Percentiles rank a stretch among this genome's conserved stretches.
Evolutionary conservation across 2,113 vertebrate species (phyloP).

Genomic region (Corythoichthys intestinalis): DNA sequence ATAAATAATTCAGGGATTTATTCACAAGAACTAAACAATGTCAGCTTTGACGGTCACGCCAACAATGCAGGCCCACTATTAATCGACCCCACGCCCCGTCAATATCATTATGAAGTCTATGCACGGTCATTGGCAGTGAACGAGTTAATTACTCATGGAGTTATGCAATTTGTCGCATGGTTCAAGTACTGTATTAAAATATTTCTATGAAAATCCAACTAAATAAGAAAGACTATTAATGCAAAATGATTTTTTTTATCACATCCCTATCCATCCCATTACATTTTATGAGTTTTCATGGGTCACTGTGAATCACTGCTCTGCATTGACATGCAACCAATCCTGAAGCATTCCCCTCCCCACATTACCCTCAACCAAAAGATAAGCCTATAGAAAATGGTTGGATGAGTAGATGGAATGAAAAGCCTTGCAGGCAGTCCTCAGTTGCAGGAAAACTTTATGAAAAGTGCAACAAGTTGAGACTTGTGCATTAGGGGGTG

Average conservation of each 20-base stretch:
- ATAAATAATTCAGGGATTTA: too few species aligned
- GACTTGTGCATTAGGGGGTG: conserved; percentile 4
- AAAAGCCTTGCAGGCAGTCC: conserved; percentile 1
- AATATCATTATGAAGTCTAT: too few species aligned
- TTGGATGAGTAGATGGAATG: background rate
- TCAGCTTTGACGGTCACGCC: too few species aligned
- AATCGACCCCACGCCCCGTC: too few species aligned
- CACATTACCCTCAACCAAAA: background rate
- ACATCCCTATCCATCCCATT: too few species aligned
- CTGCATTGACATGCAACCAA: background rate
- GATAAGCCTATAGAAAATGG: background rate
- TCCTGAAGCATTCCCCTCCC: background rate
- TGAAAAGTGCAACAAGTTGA: conserved; percentile 46
- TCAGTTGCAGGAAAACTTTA: conserved; percentile 22
- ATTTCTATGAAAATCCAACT: background rate
- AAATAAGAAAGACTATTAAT: too few species aligned
- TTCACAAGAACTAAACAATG: too few species aligned
- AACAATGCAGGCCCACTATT: too few species aligned
- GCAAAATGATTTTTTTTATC: too few species aligned
- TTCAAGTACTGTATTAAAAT: background rate
- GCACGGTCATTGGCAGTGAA: too few species aligned
- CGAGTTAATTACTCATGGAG: background rate
- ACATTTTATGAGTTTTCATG: too few species aligned
- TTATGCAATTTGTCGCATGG: background rate
- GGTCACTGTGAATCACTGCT: background rate